Conservation (phyloP, 2,888 invertebrate species). For the Criorhina ranunculi region DNA sequence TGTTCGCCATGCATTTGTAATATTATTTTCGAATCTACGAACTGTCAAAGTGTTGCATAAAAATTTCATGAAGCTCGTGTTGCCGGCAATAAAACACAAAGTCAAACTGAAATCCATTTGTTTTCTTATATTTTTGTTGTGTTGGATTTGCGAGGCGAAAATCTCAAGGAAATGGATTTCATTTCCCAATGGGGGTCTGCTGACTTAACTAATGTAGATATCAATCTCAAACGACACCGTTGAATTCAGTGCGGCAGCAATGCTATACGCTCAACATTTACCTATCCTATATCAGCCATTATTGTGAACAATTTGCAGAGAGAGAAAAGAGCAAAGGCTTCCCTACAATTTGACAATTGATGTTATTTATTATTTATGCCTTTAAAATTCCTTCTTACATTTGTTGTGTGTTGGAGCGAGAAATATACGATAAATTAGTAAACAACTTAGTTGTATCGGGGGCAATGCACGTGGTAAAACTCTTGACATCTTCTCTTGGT, state of each 20-base stretch:
- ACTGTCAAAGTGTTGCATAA: constrained; percentile 72
- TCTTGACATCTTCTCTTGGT: constrained; percentile 41
- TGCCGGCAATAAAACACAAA: constrained; percentile 1
- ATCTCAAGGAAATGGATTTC: constrained; percentile 71
- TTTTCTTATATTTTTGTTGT: constrained; percentile 29
- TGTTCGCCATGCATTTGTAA: constrained; percentile 73
- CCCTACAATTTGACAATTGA: constrained; percentile 71
- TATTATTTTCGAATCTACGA: constrained; percentile 53
- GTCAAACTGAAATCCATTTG: constrained; percentile 60
- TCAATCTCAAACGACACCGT: constrained; percentile 70
- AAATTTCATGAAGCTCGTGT: constrained; percentile 42
- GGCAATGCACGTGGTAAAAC: constrained; percentile 28
- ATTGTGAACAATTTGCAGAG: constrained; percentile 1
- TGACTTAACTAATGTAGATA: constrained; percentile 74
- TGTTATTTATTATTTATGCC: constrained; percentile 69
- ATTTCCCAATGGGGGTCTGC: constrained; percentile 45
- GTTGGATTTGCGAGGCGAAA: constrained; percentile 23
- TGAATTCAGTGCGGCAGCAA: constrained; percentile 24
- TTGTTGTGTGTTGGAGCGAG: constrained; percentile 21
- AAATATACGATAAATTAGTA: constrained; percentile 67
- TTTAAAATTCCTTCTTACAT: constrained; percentile 59
- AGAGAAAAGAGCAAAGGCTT: constrained; percentile 36
- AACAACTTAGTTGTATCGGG: constrained; percentile 62
- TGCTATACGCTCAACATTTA: constrained; percentile 48
- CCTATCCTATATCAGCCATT: constrained; percentile 42